phyloP scores from a whole-genome alignment of 2,797 vertebrate species.

The Eidolon dupreanum region DNA sequence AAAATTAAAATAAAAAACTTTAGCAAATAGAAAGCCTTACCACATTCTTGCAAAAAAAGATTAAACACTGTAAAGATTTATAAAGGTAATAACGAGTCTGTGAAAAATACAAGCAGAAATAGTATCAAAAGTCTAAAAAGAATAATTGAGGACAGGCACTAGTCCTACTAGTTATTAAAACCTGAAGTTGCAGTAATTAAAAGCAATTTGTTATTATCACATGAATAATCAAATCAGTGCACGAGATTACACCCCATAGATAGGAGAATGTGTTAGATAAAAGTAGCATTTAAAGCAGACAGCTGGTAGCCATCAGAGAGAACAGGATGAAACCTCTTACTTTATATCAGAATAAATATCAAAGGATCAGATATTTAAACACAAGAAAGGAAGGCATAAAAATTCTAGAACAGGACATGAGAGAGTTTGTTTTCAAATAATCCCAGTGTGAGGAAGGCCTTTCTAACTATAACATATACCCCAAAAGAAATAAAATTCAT shows the following conservation, averaged over 20 bases:
- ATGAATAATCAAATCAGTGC: background rate
- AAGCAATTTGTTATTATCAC: background rate
- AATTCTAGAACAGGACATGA: background rate
- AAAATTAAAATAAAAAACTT: background rate
- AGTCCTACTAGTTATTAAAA: background rate
- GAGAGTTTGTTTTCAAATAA: slow-evolving; percentile 11
- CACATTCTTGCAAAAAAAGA: background rate
- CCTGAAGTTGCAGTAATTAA: background rate
- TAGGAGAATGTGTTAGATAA: background rate
- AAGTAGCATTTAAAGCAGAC: background rate
- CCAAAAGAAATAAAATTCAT: background rate
- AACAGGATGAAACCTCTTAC: background rate
- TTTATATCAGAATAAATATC: background rate
- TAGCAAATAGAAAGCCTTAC: background rate
- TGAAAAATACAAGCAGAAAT: background rate
- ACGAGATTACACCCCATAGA: background rate
- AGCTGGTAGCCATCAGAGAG: background rate
- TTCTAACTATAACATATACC: background rate
- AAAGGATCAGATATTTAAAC: background rate
- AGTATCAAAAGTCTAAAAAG: background rate
- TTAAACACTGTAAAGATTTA: background rate
- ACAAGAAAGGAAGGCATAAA: background rate
- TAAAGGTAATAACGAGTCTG: background rate
- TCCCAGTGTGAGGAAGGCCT: background rate
- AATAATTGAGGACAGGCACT: background rate